Evolutionary conservation across 1,140 invertebrate genomes (phyloP), one percentile per base, ranked within the genome.

Genomic region (Tetramorium alpestre): DNA sequence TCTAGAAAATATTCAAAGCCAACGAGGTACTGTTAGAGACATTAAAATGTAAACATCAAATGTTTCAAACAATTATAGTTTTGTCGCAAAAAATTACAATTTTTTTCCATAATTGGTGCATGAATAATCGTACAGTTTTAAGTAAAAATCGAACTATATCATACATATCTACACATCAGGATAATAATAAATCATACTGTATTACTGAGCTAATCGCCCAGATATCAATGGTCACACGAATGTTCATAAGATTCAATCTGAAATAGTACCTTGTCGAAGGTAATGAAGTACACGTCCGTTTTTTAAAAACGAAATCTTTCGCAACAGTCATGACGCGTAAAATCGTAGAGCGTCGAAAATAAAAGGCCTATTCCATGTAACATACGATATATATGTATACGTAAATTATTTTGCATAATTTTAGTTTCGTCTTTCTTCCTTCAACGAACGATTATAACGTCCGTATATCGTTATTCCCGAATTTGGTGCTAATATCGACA

Each of bases 361-460:
- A 58, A 76, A 85, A 47, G 75, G 75, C 86, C 62, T 90, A 65
- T 89, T 88, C 33, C 72, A 87, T 87, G 54, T 87, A 87, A 89
- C 25, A 87, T 82, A 89, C 54, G 54, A 16, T 65, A 51, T 90
- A 75, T 89, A 90, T 60, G 77, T 65, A 84, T 82, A 89, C 77
- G 82, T 90, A 90, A 89, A 89, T 90, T 89, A 90, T 89, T 90
- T 90, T 85, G 56, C 62, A 81, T 89, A 89, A 90, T 87, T 90
- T 90, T 85, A 41, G n/a, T 80, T 80, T 80, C 78, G 58, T 89
- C 54, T 85, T 87, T 28, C 54, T 89, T 84, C 47, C 33, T 22
- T 72, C 54, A 69, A 64, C 4, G 22, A 58, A 47, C 1, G 8
- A 47, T 70, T 18, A n/a, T 2, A 47, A 47, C 28, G 3, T 70